These are phyloP conservation scores for Neogobius melanostomus DNA, from an alignment of 2,113 vertebrate species.

Conservation along the genomic window DNA sequence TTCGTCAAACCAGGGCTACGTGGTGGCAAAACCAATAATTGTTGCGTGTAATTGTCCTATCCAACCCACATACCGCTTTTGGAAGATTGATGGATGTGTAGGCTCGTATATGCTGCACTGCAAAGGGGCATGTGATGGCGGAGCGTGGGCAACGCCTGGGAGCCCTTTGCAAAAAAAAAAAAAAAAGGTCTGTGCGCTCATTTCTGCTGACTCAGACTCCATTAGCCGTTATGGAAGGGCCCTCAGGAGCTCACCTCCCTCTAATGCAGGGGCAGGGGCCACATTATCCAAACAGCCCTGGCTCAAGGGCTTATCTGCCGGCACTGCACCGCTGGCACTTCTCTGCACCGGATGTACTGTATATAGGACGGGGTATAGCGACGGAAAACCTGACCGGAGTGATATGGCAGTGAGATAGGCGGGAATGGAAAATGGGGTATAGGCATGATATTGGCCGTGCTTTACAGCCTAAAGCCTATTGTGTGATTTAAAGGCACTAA, in stretches of 20 bases:
- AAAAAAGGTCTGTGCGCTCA: slow-evolving; percentile 28
- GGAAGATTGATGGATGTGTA: slow-evolving; percentile 21
- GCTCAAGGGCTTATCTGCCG: slow-evolving; percentile 30
- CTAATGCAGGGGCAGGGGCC: slow-evolving; percentile 62
- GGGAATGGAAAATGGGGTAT: too few species aligned
- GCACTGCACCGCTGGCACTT: slow-evolving; percentile 21
- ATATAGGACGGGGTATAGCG: slow-evolving; percentile 6
- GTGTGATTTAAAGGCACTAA: too few species aligned
- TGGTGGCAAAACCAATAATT: not conserved
- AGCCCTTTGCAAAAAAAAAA: slow-evolving; percentile 13
- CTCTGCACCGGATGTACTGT: not conserved
- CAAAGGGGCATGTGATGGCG: slow-evolving; percentile 27
- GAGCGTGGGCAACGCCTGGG: slow-evolving; percentile 33
- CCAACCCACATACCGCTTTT: slow-evolving; percentile 4
- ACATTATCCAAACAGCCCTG: slow-evolving; percentile 50
- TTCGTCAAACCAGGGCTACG: too few species aligned
- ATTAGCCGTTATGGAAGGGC: slow-evolving; percentile 57
- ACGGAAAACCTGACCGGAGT: slow-evolving; percentile 3
- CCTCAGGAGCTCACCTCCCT: slow-evolving; percentile 52
- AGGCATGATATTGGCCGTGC: too few species aligned
- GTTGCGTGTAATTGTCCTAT: slow-evolving; percentile 1
- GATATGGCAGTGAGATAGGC: not conserved
- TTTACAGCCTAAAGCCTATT: too few species aligned
- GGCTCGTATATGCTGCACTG: slow-evolving; percentile 1
- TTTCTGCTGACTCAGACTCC: slow-evolving; percentile 64